phyloP scores from a whole-genome alignment of 1,140 invertebrate genomes.

The Pissodes strobi region DNA sequence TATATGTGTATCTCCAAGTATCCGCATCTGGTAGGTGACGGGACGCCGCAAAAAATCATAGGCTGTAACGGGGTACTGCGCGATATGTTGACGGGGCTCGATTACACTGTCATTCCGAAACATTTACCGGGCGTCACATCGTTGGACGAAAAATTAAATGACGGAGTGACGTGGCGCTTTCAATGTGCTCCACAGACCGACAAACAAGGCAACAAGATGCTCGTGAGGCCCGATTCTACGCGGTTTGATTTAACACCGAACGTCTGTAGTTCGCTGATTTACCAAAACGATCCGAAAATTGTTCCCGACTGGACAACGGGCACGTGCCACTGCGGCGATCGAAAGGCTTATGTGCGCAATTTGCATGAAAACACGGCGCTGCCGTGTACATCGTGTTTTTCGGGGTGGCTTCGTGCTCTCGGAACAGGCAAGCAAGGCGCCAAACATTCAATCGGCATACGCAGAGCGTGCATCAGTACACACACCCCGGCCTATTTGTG shows the following conservation, averaged over 20 bases:
- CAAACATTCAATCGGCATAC: too few relatives aligned
- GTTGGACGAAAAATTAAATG: not conserved
- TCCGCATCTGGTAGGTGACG: too few relatives aligned
- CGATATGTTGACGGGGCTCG: not conserved
- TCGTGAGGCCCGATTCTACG: not conserved
- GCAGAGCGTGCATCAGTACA: too few relatives aligned
- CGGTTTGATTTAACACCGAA: not conserved
- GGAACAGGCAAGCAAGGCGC: too few relatives aligned
- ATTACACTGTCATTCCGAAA: not conserved
- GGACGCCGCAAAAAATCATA: slow-evolving; percentile 52
- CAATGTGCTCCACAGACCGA: not conserved
- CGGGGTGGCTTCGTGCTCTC: too few relatives aligned
- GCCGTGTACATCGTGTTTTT: too few relatives aligned
- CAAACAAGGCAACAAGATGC: not conserved
- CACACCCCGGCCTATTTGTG: too few relatives aligned
- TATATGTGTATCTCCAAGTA: too few relatives aligned
- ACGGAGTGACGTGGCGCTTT: not conserved
- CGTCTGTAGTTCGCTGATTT: not conserved
- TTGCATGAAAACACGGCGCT: too few relatives aligned
- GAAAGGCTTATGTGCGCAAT: too few relatives aligned
- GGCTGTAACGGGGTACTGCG: slow-evolving; percentile 38
- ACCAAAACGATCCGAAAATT: not conserved
- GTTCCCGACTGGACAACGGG: too few relatives aligned
- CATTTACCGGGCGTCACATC: not conserved
- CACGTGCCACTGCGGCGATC: too few relatives aligned